Evolutionary conservation across 2,113 vertebrate species (phyloP).

Genomic region (Eptatretus burgeri): DNA sequence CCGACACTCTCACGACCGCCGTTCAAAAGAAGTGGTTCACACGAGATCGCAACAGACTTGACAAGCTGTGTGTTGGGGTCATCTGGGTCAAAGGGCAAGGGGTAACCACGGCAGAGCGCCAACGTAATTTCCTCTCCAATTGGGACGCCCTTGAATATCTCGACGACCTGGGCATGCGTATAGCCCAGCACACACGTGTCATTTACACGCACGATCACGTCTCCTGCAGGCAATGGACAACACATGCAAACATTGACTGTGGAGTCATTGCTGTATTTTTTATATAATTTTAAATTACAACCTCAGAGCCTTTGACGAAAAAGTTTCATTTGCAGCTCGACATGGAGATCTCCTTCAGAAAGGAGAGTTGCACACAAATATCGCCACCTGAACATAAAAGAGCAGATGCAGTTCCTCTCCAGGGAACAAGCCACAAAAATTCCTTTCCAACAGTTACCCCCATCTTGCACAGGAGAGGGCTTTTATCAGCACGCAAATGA

Average conservation of each 20-base stretch:
- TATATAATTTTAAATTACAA: constrained; percentile 9
- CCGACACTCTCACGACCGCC: constrained; percentile 22
- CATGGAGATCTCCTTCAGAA: constrained; percentile 9
- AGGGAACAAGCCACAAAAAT: too few species aligned
- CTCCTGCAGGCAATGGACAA: constrained; percentile 33
- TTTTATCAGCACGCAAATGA: too few species aligned
- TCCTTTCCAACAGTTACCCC: too few species aligned
- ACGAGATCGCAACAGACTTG: constrained; percentile 66
- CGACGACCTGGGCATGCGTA: constrained; percentile 91
- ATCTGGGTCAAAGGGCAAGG: constrained; percentile 78
- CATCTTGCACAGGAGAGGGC: too few species aligned
- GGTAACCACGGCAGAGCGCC: constrained; percentile 79
- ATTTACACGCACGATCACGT: constrained; percentile 96
- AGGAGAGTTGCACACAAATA: constrained; percentile 10
- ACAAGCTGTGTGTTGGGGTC: constrained; percentile 49
- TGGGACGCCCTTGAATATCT: constrained; percentile 89
- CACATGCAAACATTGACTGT: constrained; percentile 16
- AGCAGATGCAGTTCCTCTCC: too few species aligned
- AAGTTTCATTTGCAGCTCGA: constrained; percentile 6
- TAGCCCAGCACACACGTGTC: constrained; percentile 88
- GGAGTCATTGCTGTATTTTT: not conserved
- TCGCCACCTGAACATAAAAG: constrained; percentile 11
- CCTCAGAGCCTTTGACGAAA: constrained; percentile 11
- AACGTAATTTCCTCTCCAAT: constrained; percentile 86
- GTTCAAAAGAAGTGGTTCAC: constrained; percentile 62